A percentile compares a stretch with the other conserved stretches of the same genome.
phyloP scores from a whole-genome alignment of 1,140 invertebrate genomes.

The Conopomorpha cramerella region DNA sequence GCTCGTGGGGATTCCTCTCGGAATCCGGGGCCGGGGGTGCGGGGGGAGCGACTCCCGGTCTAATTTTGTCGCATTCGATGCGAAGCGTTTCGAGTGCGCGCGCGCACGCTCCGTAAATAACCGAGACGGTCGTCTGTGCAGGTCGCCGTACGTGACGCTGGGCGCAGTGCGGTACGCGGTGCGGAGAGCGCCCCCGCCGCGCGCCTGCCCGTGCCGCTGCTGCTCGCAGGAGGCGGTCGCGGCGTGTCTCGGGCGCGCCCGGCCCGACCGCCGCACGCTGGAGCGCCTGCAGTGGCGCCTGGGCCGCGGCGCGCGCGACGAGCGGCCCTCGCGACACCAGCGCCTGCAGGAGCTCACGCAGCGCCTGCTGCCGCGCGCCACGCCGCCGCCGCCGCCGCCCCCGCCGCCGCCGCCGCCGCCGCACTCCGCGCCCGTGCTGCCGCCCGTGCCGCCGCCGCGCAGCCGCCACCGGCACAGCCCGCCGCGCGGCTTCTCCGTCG shows the following conservation, averaged over 20 bases:
- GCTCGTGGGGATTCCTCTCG: constrained; percentile 53
- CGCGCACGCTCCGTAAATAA: constrained; percentile 30
- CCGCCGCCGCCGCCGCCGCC: constrained; percentile 32
- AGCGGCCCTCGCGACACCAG: constrained; percentile 64
- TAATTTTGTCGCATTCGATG: constrained; percentile 51
- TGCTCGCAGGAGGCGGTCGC: constrained; percentile 56
- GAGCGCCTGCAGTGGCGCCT: constrained; percentile 78
- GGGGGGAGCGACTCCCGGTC: constrained; percentile 40
- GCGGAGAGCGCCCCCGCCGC: constrained; percentile 55
- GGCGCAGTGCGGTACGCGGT: constrained; percentile 64
- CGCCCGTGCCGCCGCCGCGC: constrained; percentile 38
- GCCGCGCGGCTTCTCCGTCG: constrained; percentile 32
- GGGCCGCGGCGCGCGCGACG: constrained; percentile 64
- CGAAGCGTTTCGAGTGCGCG: constrained; percentile 32
- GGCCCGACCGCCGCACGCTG: constrained; percentile 66
- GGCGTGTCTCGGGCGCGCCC: constrained; percentile 53
- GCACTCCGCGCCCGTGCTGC: constrained; percentile 35
- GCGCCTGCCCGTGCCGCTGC: constrained; percentile 44
- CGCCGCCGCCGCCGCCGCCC: constrained; percentile 17
- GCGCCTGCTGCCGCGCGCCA: constrained; percentile 61
- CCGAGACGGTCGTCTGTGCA: constrained; percentile 36
- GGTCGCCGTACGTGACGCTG: constrained; percentile 62
- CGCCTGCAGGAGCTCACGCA: constrained; percentile 77
- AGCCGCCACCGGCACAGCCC: constrained; percentile 34
- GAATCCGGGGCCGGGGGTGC: constrained; percentile 38